Conservation (phyloP, 1,140 invertebrate genomes). For the Pseudomyrmex pallidus region DNA sequence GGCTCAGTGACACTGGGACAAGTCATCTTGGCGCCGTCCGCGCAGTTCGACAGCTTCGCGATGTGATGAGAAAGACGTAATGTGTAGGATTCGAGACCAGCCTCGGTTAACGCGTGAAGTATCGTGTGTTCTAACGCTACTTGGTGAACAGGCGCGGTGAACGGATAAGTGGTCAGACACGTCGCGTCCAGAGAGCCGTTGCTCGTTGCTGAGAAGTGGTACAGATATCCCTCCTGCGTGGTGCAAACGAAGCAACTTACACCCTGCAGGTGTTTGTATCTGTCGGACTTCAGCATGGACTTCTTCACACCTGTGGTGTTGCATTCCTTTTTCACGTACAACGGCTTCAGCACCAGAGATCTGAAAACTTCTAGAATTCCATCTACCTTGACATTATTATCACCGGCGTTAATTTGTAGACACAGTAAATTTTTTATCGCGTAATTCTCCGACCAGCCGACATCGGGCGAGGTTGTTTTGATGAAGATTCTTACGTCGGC, state of each 20-base stretch:
- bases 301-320: slow-evolving; percentile 78
- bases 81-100: slow-evolving; percentile 92
- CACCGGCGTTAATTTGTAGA: slow-evolving; percentile 76
- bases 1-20: slow-evolving; percentile 88
- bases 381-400: slow-evolving; percentile 64
- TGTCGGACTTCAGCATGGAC: slow-evolving; percentile 80
- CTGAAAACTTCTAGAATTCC: slow-evolving; percentile 79
- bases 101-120: slow-evolving; percentile 91
- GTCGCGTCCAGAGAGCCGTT: slow-evolving; percentile 70
- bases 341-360: slow-evolving; percentile 80
- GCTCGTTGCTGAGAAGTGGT: slow-evolving; percentile 84
- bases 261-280: slow-evolving; percentile 80
- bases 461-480: slow-evolving; percentile 81
- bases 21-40: slow-evolving; percentile 79
- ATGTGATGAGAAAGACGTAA: slow-evolving; percentile 88
- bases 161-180: slow-evolving; percentile 87
- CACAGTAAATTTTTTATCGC: slow-evolving; percentile 78
- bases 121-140: slow-evolving; percentile 89
- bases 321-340: slow-evolving; percentile 79
- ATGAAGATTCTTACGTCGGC: slow-evolving; percentile 80
- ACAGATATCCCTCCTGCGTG: slow-evolving; percentile 87
- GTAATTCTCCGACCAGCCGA: slow-evolving; percentile 84
- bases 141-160: slow-evolving; percentile 89
- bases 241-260: slow-evolving; percentile 86
- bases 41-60: slow-evolving; percentile 75